phyloP scores from a whole-genome alignment of 1,140 invertebrate species.

The Penaeus indicus region DNA sequence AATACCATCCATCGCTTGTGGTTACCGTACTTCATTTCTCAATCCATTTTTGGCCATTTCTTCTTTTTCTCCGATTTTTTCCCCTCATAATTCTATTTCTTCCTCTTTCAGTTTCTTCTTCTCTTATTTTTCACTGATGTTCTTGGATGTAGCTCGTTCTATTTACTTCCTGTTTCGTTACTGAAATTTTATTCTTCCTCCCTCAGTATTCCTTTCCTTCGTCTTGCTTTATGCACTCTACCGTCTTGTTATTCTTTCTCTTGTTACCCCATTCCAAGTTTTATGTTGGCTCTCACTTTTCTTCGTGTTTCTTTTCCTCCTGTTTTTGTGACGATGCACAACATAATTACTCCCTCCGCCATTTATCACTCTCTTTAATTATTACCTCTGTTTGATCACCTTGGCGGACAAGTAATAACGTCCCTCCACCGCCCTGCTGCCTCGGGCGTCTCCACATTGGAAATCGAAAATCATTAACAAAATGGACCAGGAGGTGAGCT shows the following conservation, averaged over 20 bases:
- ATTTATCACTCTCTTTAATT: constrained; percentile 34
- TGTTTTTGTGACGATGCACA: not conserved
- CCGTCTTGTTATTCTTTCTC: not conserved
- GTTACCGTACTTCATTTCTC: not conserved
- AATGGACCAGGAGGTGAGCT: constrained; percentile 51
- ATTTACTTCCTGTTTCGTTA: not conserved
- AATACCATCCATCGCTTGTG: not conserved
- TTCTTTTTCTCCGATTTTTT: not conserved
- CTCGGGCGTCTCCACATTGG: constrained; percentile 39
- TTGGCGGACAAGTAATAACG: constrained; percentile 46
- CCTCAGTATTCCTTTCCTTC: not conserved
- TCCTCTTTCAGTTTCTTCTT: constrained; percentile 41
- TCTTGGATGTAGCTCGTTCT: not conserved
- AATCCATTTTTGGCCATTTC: not conserved
- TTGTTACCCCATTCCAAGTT: not conserved
- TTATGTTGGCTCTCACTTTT: too few species aligned
- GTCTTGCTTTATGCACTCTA: not conserved
- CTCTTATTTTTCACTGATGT: not conserved
- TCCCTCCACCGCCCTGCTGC: constrained; percentile 6
- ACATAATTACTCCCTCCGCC: constrained; percentile 7
- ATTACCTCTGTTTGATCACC: constrained; percentile 51
- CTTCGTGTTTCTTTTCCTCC: not conserved
- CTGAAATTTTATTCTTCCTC: constrained; percentile 2
- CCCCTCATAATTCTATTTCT: constrained; percentile 17
- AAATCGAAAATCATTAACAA: constrained; percentile 61